phyloP scores from a whole-genome alignment of 2,113 vertebrate genomes.

The Conger conger region DNA sequence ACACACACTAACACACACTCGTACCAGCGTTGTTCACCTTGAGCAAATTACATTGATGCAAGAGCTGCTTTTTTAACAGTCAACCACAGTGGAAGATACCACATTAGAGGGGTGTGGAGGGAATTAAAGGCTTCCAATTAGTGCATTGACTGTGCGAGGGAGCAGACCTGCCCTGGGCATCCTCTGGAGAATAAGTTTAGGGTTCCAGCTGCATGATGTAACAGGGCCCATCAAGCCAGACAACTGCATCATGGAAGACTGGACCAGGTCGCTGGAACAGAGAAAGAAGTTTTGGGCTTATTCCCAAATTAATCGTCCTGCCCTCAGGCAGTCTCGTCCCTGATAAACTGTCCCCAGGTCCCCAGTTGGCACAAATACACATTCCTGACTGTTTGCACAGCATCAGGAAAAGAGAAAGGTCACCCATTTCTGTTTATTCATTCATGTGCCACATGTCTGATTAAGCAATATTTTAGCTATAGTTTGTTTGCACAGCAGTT shows the following conservation, averaged over 20 bases:
- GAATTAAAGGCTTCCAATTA: constrained; percentile 14
- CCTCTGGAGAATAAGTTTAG: background rate
- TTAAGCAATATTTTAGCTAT: background rate
- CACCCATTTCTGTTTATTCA: background rate
- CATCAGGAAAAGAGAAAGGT: background rate
- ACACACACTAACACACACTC: constrained; percentile 8
- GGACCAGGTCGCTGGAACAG: background rate
- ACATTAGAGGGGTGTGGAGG: constrained; percentile 6
- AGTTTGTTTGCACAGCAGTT: background rate
- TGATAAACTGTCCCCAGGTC: background rate
- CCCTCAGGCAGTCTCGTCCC: background rate
- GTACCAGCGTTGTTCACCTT: background rate
- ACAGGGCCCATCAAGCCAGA: background rate
- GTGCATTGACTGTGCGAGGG: background rate
- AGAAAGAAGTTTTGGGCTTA: background rate
- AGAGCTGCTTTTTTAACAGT: background rate
- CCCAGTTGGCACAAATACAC: background rate
- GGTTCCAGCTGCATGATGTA: background rate
- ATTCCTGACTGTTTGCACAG: constrained; percentile 7
- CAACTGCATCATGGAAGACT: background rate
- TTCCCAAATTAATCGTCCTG: background rate
- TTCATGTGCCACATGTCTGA: background rate
- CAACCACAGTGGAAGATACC: background rate
- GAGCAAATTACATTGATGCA: background rate
- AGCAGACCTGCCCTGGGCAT: background rate